These are phyloP conservation scores for Conus canariensis DNA, from an alignment of 2,888 invertebrate species.

Conservation along the genomic window DNA sequence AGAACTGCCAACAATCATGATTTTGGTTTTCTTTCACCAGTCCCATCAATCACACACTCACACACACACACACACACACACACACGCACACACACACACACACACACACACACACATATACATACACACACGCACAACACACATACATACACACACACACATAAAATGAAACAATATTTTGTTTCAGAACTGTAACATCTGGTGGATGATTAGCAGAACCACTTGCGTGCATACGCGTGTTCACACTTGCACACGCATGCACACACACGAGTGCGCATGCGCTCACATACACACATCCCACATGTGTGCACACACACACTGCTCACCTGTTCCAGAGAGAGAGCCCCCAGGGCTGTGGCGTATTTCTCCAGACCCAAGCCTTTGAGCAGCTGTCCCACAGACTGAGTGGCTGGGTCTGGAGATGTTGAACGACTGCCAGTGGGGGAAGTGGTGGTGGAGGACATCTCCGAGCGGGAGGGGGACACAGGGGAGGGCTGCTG, in stretches of 20 bases:
- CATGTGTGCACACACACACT: background rate
- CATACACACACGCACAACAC: background rate
- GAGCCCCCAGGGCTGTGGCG: slow-evolving; percentile 51
- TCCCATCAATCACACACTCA: background rate
- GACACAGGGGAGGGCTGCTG: slow-evolving; percentile 44
- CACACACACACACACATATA: background rate
- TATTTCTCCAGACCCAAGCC: slow-evolving; percentile 54
- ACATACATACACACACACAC: background rate
- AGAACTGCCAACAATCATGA: slow-evolving; percentile 16
- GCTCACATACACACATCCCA: background rate
- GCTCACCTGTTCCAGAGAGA: slow-evolving; percentile 58
- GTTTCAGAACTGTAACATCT: no score
- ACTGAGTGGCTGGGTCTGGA: slow-evolving; percentile 46
- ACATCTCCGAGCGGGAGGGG: slow-evolving; percentile 58
- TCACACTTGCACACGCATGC: background rate
- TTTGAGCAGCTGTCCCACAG: slow-evolving; percentile 50
- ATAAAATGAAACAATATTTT: no score
- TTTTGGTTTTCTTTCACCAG: background rate
- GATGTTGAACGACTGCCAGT: slow-evolving; percentile 59
- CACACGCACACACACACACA: background rate
- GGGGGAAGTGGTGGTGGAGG: slow-evolving; percentile 56
- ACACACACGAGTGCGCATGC: background rate
- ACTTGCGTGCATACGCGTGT: background rate
- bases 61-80: background rate
- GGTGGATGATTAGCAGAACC: no score